Conservation (phyloP, 2,797 vertebrate genomes). For the Nannoperca australis region DNA sequence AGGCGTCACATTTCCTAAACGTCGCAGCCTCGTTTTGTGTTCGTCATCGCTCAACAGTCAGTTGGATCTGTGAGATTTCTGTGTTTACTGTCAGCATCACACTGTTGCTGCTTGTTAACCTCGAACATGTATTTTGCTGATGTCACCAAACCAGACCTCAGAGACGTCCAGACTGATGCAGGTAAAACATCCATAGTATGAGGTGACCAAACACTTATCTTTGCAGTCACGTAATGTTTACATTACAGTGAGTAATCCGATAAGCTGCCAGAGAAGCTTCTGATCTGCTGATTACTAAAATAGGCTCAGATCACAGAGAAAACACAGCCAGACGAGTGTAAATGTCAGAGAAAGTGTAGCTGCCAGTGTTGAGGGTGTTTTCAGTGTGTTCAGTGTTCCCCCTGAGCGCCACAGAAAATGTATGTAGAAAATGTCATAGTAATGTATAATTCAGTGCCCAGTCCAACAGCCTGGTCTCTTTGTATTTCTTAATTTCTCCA, state of each 20-base stretch:
- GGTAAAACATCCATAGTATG: neutral
- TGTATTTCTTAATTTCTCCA: neutral
- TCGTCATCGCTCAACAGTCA: no score
- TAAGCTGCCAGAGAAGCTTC: neutral
- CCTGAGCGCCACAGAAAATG: neutral
- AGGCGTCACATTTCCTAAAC: no score
- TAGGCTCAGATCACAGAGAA: neutral
- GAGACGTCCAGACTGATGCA: neutral
- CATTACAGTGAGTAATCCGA: constrained; percentile 26
- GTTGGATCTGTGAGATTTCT: no score
- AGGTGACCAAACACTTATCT: constrained; percentile 9
- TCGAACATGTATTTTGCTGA: no score
- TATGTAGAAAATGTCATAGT: neutral
- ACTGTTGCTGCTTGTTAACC: no score
- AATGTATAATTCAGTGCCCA: neutral
- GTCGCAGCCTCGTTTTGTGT: no score
- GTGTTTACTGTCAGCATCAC: no score
- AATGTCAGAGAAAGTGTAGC: neutral
- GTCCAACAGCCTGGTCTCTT: neutral
- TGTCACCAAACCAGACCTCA: neutral
- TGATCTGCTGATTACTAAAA: constrained; percentile 5
- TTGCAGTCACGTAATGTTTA: constrained; percentile 12
- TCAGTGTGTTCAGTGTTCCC: no score
- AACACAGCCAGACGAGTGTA: neutral
- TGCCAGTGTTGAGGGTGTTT: neutral